Percentiles rank a stretch among this genome's conserved stretches.
Evolutionary conservation across 1,140 invertebrate genomes (phyloP).

Genomic region (Colletes latitarsis): DNA sequence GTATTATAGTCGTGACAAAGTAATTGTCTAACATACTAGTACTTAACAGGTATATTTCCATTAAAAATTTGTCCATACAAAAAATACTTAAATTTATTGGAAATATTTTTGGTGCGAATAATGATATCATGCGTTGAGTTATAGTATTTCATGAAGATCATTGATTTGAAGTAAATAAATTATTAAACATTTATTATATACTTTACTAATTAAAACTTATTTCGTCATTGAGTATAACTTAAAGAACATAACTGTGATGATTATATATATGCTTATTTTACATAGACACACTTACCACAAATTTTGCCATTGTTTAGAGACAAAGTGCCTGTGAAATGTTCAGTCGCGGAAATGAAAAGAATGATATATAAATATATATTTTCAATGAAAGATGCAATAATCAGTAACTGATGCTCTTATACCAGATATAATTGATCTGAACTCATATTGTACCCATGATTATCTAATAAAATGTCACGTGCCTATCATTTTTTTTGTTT

Average conservation of each 20-base stretch:
- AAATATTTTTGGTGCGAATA: conserved; percentile 31
- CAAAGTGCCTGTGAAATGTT: conserved; percentile 75
- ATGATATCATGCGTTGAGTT: conserved; percentile 14
- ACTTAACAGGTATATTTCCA: conserved; percentile 56
- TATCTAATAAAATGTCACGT: conserved; percentile 73
- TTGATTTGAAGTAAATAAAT: conserved; percentile 18
- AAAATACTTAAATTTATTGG: conserved; percentile 42
- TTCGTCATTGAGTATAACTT: conserved; percentile 34
- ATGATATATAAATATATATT: conserved; percentile 67
- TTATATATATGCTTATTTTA: conserved; percentile 56
- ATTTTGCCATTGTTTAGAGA: conserved; percentile 69
- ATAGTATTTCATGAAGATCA: not conserved
- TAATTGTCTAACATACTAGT: conserved; percentile 43
- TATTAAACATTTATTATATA: conserved; percentile 16
- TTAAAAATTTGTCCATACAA: conserved; percentile 23
- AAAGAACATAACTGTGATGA: conserved; percentile 59
- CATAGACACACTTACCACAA: conserved; percentile 59
- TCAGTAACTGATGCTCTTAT: conserved; percentile 66
- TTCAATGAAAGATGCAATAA: conserved; percentile 72
- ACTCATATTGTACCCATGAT: conserved; percentile 69
- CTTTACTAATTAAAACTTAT: conserved; percentile 10
- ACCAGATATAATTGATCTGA: conserved; percentile 62
- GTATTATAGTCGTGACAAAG: conserved; percentile 39
- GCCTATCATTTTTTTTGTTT: conserved; percentile 55
- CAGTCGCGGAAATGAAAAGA: conserved; percentile 59